phyloP scores from a whole-genome alignment of 2,797 vertebrate genomes.

The Knipowitschia caucasica region DNA sequence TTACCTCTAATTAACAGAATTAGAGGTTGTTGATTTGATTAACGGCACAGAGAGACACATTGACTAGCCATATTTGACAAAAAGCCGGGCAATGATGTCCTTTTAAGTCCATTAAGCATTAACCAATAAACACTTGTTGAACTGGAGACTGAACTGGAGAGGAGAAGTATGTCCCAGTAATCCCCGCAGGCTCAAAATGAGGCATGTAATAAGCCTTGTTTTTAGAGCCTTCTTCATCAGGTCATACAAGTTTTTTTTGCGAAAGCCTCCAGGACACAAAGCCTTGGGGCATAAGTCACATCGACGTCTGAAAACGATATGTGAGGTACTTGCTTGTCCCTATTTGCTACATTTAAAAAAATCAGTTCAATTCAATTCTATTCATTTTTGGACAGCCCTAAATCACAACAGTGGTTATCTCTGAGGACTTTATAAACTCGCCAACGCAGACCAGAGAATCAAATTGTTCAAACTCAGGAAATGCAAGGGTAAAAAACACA shows the following conservation, averaged over 20 bases:
- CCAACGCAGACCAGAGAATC: too few species aligned
- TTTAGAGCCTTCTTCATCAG: slow-evolving; percentile 37
- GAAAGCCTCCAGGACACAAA: slow-evolving; percentile 40
- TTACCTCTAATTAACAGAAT: too few species aligned
- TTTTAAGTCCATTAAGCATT: slow-evolving; percentile 68
- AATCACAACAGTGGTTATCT: too few species aligned
- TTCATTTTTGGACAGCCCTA: too few species aligned
- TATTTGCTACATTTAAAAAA: too few species aligned
- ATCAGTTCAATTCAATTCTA: too few species aligned
- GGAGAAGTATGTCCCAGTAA: slow-evolving; percentile 37
- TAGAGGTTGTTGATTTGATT: slow-evolving; percentile 58
- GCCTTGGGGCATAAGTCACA: slow-evolving; percentile 30
- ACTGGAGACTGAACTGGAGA: slow-evolving; percentile 35
- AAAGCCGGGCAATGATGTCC: slow-evolving; percentile 56
- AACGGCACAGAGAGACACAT: slow-evolving; percentile 34
- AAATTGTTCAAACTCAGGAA: too few species aligned
- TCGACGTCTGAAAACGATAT: slow-evolving; percentile 27
- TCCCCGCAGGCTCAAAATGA: slow-evolving; percentile 36
- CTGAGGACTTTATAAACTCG: too few species aligned
- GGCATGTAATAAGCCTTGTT: slow-evolving; percentile 52
- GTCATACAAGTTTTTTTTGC: slow-evolving; percentile 31
- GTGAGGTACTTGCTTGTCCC: too few species aligned
- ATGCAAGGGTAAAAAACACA: too few species aligned
- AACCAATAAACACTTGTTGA: slow-evolving; percentile 40
- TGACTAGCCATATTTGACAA: slow-evolving; percentile 55